phyloP scores from a whole-genome alignment of 2,113 vertebrate genomes.

The Anolis sagrei region DNA sequence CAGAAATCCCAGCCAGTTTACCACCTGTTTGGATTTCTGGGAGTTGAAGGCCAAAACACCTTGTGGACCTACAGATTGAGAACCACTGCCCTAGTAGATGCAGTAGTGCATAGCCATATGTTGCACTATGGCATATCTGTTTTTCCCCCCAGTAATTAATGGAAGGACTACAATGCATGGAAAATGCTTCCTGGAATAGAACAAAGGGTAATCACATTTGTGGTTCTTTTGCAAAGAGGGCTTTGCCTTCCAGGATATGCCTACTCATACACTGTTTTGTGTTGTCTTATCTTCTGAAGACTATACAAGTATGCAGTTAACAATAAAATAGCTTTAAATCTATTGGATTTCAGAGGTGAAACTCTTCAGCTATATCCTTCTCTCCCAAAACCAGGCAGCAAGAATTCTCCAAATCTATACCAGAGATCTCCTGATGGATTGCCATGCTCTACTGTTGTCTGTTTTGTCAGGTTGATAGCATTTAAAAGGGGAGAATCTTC shows the following conservation, averaged over 20 bases:
- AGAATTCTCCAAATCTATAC: too few relatives aligned
- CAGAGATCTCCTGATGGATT: background rate
- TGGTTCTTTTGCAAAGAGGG: conserved; percentile 34
- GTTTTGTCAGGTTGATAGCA: background rate
- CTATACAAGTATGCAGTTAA: conserved; percentile 39
- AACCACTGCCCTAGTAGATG: too few relatives aligned
- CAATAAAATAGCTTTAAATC: background rate
- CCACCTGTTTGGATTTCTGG: too few relatives aligned
- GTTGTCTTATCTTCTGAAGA: conserved; percentile 57
- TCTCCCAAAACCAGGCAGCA: too few relatives aligned
- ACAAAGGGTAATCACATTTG: conserved; percentile 24
- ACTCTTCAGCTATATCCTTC: too few relatives aligned
- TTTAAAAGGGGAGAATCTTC: background rate
- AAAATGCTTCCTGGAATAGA: conserved; percentile 22
- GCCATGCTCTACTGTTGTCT: background rate
- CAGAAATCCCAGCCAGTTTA: too few relatives aligned
- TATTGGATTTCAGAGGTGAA: background rate
- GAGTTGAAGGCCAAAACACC: too few relatives aligned
- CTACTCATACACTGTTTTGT: conserved; percentile 49
- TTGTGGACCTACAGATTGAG: too few relatives aligned
- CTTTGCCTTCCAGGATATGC: conserved; percentile 38
- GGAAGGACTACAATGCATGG: conserved; percentile 37
- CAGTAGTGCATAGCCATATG: conserved; percentile 54
- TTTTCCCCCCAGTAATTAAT: background rate
- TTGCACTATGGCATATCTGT: conserved; percentile 31